These are phyloP conservation scores for Aix galericulata DNA, from an alignment of 2,113 vertebrate species.

Conservation along the genomic window DNA sequence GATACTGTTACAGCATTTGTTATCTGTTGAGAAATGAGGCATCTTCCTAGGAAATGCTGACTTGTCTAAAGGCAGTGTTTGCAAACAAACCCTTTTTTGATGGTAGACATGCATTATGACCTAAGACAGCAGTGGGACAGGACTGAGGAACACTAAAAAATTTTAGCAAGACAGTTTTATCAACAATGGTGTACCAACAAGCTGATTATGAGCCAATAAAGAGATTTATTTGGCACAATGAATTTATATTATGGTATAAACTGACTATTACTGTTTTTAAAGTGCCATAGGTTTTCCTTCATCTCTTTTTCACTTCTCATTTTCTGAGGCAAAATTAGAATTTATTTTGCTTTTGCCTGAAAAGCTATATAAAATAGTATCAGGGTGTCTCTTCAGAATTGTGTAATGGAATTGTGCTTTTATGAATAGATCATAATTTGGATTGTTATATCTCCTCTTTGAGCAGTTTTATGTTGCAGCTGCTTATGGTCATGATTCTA, in stretches of 20 bases:
- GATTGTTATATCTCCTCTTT: background rate
- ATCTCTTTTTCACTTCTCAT: background rate
- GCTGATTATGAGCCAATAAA: background rate
- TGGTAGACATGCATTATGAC: background rate
- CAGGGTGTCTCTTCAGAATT: background rate
- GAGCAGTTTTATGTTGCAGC: background rate
- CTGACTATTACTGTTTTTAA: background rate
- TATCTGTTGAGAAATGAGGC: background rate
- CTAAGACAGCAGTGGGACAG: background rate
- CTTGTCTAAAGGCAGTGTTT: background rate
- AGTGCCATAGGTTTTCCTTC: background rate
- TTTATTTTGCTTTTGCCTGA: background rate
- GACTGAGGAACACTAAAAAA: background rate
- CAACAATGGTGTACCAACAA: background rate
- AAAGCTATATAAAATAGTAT: background rate
- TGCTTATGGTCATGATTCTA: background rate
- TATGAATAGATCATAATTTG: background rate
- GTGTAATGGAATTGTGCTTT: background rate
- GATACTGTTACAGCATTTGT: fast-evolving
- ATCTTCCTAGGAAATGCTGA: background rate
- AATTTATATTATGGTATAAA: background rate
- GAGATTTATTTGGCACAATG: background rate
- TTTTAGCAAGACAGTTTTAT: background rate
- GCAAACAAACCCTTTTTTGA: background rate
- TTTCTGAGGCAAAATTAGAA: conserved; percentile 9